Evolutionary conservation across 2,888 invertebrate genomes (phyloP).

Genomic region (Drosophila demipolita): DNA sequence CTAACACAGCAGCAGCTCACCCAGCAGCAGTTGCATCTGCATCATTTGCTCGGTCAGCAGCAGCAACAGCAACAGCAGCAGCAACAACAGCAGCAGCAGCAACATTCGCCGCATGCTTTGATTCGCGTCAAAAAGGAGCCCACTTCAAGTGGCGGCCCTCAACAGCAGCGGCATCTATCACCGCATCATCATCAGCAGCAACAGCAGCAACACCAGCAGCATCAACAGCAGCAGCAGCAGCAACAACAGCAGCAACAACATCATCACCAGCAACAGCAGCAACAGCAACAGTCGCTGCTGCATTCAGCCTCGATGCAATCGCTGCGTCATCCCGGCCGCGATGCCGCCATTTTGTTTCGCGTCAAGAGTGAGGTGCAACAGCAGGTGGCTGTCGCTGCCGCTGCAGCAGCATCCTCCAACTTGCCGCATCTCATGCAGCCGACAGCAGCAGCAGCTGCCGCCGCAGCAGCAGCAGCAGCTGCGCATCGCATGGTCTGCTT

Average conservation of each 20-base stretch:
- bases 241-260: conserved; percentile 67
- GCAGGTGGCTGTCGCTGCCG: conserved; percentile 79
- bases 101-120: conserved; percentile 76
- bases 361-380: conserved; percentile 85
- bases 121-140: conserved; percentile 84
- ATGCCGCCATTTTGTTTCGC: conserved; percentile 84
- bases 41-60: conserved; percentile 80
- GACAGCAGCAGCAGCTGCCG: conserved; percentile 80
- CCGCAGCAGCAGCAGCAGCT: conserved; percentile 81
- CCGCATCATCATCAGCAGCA: conserved; percentile 63
- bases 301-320: conserved; percentile 85
- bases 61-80: conserved; percentile 71
- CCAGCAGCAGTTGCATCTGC: conserved; percentile 83
- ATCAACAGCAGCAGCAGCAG: conserved; percentile 62
- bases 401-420: conserved; percentile 64
- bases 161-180: conserved; percentile 69
- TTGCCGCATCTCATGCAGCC: conserved; percentile 83
- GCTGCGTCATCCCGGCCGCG: conserved; percentile 86
- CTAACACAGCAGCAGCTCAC: conserved; percentile 83
- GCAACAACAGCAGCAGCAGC: conserved; percentile 77
- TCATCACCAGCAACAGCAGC: conserved; percentile 76
- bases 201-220: conserved; percentile 58
- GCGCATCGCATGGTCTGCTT: conserved; percentile 86
- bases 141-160: conserved; percentile 40
- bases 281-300: conserved; percentile 81